Evolutionary conservation across 2,888 invertebrate genomes (phyloP), one percentile per base, ranked within the genome.

Genomic region (Andrena flavipes): DNA sequence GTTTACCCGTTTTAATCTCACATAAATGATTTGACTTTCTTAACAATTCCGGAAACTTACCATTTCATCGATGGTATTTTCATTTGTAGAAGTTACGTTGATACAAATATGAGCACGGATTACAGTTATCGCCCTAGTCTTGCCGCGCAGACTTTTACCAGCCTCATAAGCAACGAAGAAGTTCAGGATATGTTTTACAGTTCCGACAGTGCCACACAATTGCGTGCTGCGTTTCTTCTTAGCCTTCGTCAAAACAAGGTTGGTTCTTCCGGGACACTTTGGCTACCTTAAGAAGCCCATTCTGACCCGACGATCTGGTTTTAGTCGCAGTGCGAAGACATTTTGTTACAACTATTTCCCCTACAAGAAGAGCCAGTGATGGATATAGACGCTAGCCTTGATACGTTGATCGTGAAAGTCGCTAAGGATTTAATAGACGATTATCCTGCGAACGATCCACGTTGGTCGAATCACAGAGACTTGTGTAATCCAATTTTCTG

Each of bases 361-460:
- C 70, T 91, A 10, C 94, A 95, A 86, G 93, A 93, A 60, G 93
- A 93, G 26, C 91, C 93, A 1, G 91, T 93, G 2, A 92, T 93
- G 86, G 94, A 94, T 72, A 92, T 95, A 13, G 95, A 95, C 87
- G 94, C 95, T 10, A 94, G 94, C 51, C 91, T 96, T 63, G 96
- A 96, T 91, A 95, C 95, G 84, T 94, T 96, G 68, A 95, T 97
- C n/a, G 93, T 96, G 16, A 94, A 95, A 71, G 96, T 98, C 33
- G 97, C 97, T 76, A 95, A 95, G 80, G 97, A 97, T 92, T 95
- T 98, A 89, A 95, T 98, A 74, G 97, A 99, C 92, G 98, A 99
- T 94, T 96, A 96, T 86, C 98, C 99, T 0, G 96, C 97, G 0
- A 96, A 97, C 16, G 99, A 99, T 95, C 99, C 99, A 0, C 94